A percentile compares a stretch with the other conserved stretches of the same genome.
Conservation (phyloP, 2,888 invertebrate genomes). For the Sphaerophoria taeniata region DNA sequence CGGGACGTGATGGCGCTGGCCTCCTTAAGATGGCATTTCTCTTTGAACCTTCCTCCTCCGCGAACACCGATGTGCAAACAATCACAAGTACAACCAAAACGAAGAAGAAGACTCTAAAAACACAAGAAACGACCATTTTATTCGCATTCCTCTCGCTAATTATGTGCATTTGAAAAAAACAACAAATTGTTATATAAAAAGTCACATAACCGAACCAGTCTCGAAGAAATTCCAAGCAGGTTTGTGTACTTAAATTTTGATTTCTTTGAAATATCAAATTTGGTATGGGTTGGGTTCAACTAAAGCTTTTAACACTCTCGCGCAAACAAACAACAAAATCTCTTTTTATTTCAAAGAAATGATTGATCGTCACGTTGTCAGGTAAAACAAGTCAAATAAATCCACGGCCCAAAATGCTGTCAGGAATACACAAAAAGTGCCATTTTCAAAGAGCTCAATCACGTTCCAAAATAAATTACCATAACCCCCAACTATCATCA, state of each 20-base stretch:
- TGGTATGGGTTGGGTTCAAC: conserved; percentile 62
- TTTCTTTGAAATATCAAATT: conserved; percentile 34
- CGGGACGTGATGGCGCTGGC: conserved; percentile 77
- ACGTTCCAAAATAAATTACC: conserved; percentile 58
- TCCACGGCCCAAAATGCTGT: conserved; percentile 32
- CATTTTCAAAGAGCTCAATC: conserved; percentile 56
- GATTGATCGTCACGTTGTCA: conserved; percentile 43
- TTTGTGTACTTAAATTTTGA: conserved; percentile 32
- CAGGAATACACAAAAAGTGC: conserved; percentile 43
- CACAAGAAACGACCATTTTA: neutral
- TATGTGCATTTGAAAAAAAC: neutral
- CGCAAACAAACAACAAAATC: neutral
- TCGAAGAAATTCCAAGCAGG: conserved; percentile 46
- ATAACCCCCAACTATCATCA: conserved; percentile 43
- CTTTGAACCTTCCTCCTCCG: conserved; percentile 63
- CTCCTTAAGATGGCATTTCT: conserved; percentile 65
- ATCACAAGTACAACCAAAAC: conserved; percentile 51
- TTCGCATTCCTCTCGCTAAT: conserved; percentile 1
- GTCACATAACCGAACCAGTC: conserved; percentile 34
- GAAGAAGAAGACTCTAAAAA: conserved; percentile 59
- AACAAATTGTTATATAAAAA: conserved; percentile 29
- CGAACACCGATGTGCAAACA: conserved; percentile 55
- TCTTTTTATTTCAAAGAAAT: conserved; percentile 9
- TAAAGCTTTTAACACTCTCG: conserved; percentile 42
- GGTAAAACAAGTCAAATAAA: conserved; percentile 42